Evolutionary conservation across 2,113 vertebrate genomes (phyloP), one percentile per base, ranked within the genome.

Genomic region (Gobiocypris rarus): DNA sequence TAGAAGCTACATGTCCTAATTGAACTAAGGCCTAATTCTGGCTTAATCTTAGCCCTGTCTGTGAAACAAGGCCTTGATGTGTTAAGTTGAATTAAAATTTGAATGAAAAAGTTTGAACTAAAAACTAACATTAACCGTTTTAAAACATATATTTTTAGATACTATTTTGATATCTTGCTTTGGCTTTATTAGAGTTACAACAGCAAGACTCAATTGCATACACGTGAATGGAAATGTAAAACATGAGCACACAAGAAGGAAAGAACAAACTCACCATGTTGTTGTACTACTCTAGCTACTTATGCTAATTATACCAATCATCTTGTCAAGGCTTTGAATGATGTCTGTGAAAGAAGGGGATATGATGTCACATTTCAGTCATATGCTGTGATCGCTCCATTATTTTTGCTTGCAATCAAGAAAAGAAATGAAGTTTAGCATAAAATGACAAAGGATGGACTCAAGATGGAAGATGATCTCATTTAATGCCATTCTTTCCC

Each of bases 281-380:
- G 43, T 74, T 8, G n/a, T 74, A 74, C 70, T 5, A 11, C 17
- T 73, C 24, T 73, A 24, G 38, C 71, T 26, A 31, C 15, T 73
- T 52, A 52, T 75, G 71, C 24, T 75, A 75, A 75, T 75, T 75
- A 52, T 19, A 78, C 10, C 75, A 78, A 59, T 78, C n/a, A 59
- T 43, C 54, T 15, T 78, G 54, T 59, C 75, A 24, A 78, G 54
- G 31, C 31, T 38, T 43, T 65, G 38, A 58, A 48, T 22, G 8
- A 82, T 15, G 65, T 69, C 31, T 38, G 19, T 88, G 87, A 93
- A 89, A 90, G 86, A 76, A 86, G 88, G 83, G 89, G 88, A 88
- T 89, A 90, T 71, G 91, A 69, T 75, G 81, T 86, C 91, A 75
- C 19, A 31, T 80, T 80, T 61, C n/a, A 45, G 77, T 80, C 59